phyloP scores from a whole-genome alignment of 2,888 invertebrate species.

The Sarcophaga carnaria region DNA sequence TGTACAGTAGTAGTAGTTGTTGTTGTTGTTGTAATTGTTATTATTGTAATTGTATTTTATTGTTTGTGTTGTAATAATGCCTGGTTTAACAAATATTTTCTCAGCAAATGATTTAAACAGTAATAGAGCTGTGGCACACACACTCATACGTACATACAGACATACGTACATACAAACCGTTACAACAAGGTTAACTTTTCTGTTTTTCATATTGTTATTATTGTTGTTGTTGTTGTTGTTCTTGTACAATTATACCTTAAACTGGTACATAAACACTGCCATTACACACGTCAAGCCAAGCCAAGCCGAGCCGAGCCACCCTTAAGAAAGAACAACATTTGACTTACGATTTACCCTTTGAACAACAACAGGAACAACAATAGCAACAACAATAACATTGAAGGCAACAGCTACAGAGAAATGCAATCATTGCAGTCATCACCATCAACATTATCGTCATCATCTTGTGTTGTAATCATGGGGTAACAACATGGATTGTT shows the following conservation, averaged over 20 bases:
- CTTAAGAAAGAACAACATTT: constrained; percentile 7
- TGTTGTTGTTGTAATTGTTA: neutral
- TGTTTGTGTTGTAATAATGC: constrained; percentile 53
- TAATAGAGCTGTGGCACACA: neutral
- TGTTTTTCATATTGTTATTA: neutral
- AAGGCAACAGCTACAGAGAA: neutral
- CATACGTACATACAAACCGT: no score
- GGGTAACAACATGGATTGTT: constrained; percentile 11
- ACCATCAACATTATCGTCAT: constrained; percentile 33
- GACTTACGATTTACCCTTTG: neutral
- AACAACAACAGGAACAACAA: constrained; percentile 12
- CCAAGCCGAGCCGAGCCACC: neutral
- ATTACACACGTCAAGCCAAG: constrained; percentile 23
- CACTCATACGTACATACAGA: neutral
- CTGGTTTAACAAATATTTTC: constrained; percentile 62
- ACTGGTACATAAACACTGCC: constrained; percentile 33
- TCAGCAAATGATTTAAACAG: constrained; percentile 34
- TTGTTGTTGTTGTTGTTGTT: constrained; percentile 42
- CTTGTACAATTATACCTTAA: constrained; percentile 54
- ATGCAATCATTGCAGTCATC: constrained; percentile 31
- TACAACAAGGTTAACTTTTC: constrained; percentile 3
- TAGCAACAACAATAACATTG: constrained; percentile 11
- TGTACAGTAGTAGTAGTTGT: constrained; percentile 16
- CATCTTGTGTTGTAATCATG: constrained; percentile 21
- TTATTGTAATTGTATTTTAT: constrained; percentile 15